A percentile compares a stretch with the other conserved stretches of the same genome.
Conservation (phyloP, 2,113 vertebrate genomes). For the Poeciliopsis turrubarensis region DNA sequence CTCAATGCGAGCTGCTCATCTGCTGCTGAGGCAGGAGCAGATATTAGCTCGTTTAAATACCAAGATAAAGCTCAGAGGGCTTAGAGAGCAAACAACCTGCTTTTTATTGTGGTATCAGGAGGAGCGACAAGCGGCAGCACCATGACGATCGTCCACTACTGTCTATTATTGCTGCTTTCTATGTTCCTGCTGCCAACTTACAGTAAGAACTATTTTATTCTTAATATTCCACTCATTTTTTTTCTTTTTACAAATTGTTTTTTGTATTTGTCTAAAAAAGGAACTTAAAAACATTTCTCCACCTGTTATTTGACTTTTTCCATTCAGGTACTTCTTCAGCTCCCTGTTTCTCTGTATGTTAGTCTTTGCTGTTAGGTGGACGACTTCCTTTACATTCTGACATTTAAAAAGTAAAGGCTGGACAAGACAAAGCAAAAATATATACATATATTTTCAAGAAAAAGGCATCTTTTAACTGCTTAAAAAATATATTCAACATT, state of each 20-base stretch:
- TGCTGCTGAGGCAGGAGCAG: constrained; percentile 60
- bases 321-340: background rate
- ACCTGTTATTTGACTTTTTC: constrained; percentile 1
- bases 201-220: constrained; percentile 75
- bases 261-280: background rate
- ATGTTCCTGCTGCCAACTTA: constrained; percentile 71
- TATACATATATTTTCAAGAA: background rate
- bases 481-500: background rate
- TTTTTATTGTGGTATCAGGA: constrained; percentile 74
- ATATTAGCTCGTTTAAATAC: constrained; percentile 75
- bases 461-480: background rate
- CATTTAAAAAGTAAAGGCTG: background rate
- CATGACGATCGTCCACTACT: constrained; percentile 79
- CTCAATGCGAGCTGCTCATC: constrained; percentile 72
- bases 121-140: constrained; percentile 58
- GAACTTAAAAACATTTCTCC: background rate
- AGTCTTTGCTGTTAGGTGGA: background rate
- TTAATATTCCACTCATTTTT: background rate
- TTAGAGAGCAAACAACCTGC: constrained; percentile 80
- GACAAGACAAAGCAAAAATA: background rate
- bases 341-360: background rate
- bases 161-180: constrained; percentile 69
- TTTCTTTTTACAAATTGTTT: background rate
- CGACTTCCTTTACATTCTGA: constrained; percentile 2
- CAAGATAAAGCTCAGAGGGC: constrained; percentile 78